Conservation (phyloP, 2,113 vertebrate genomes). For the Condylura cristata region DNA sequence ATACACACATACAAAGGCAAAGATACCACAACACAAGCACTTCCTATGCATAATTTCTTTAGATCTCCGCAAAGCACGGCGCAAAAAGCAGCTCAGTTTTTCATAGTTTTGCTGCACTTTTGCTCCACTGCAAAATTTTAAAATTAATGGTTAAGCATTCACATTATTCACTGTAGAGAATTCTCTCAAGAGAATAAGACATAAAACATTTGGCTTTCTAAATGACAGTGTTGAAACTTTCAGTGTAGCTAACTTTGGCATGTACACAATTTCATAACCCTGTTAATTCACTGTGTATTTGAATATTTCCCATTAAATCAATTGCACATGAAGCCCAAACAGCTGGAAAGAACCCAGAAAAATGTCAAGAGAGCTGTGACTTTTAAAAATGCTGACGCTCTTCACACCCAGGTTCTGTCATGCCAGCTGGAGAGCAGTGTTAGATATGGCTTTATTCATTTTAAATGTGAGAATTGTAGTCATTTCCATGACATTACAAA, state of each 20-base stretch:
- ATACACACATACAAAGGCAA: constrained; percentile 72
- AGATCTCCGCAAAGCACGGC: neutral
- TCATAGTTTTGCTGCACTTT: constrained; percentile 21
- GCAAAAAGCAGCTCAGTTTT: constrained; percentile 31
- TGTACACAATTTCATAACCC: constrained; percentile 66
- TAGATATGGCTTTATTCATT: constrained; percentile 83
- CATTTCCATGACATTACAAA: constrained; percentile 73
- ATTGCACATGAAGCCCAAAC: constrained; percentile 78
- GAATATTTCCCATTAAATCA: constrained; percentile 70
- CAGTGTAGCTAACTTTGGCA: constrained; percentile 80
- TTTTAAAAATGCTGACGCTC: constrained; percentile 75
- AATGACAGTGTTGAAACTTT: constrained; percentile 68
- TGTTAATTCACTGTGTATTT: constrained; percentile 76
- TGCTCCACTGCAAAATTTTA: constrained; percentile 51
- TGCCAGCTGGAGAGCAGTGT: constrained; percentile 82
- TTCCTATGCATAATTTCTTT: constrained; percentile 48
- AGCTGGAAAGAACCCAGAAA: constrained; percentile 78
- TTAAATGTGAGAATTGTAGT: constrained; percentile 79
- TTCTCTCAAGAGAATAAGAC: constrained; percentile 70
- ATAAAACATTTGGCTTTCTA: constrained; percentile 79
- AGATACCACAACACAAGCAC: constrained; percentile 63
- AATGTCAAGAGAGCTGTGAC: constrained; percentile 76
- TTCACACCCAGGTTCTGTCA: constrained; percentile 83
- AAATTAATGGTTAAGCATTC: constrained; percentile 50
- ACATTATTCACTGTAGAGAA: constrained; percentile 62